Evolutionary conservation across 2,888 invertebrate genomes (phyloP).

Genomic region (Cheilosia soror): DNA sequence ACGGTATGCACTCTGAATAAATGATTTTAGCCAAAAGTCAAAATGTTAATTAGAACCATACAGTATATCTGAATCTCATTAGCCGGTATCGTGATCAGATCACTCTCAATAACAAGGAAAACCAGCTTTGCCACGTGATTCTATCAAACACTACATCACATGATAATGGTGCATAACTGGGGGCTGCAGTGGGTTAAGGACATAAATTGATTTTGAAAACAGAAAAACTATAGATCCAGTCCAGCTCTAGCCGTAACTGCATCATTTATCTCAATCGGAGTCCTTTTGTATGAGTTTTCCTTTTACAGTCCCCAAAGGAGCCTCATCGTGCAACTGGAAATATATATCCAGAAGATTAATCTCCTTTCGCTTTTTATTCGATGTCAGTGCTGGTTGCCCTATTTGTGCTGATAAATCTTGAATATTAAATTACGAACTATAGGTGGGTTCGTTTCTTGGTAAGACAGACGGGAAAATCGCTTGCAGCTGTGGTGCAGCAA

Average conservation of each 20-base stretch:
- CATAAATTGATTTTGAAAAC: no score
- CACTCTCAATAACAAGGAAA: no score
- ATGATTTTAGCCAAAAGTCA: no score
- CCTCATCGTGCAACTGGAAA: no score
- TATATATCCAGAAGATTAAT: constrained; percentile 17
- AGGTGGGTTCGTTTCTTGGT: not conserved
- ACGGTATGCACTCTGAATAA: no score
- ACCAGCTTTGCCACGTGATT: no score
- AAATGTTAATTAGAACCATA: no score
- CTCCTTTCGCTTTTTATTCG: constrained; percentile 23
- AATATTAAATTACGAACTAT: constrained; percentile 13
- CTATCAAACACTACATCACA: no score
- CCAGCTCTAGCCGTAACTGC: not conserved
- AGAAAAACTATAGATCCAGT: not conserved
- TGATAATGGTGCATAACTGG: no score
- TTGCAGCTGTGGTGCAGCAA: constrained; percentile 17
- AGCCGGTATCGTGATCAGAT: no score
- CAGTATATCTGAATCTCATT: no score
- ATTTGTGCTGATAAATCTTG: constrained; percentile 14
- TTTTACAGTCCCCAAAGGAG: not conserved
- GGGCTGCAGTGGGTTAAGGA: no score
- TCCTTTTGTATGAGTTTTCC: not conserved
- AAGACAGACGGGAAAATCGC: constrained; percentile 4
- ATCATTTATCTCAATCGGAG: constrained; percentile 27
- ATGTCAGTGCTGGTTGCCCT: constrained; percentile 14